These are phyloP conservation scores for Quiscalus mexicanus DNA, from an alignment of 2,113 vertebrate species.

Conservation along the genomic window DNA sequence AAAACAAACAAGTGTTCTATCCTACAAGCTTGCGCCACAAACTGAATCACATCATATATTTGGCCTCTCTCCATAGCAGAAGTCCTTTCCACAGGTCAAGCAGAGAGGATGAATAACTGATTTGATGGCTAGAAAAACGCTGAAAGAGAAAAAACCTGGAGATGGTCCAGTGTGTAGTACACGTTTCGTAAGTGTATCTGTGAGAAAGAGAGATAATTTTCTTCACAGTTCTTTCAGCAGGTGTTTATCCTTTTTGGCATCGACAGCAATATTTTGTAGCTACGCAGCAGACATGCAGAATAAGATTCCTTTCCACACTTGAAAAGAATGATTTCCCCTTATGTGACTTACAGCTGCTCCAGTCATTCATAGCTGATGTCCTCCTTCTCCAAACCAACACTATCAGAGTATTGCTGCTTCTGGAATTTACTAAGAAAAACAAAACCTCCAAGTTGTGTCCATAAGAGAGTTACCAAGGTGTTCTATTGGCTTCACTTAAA, in stretches of 20 bases:
- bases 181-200: neutral
- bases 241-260: slow-evolving; percentile 57
- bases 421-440: slow-evolving; percentile 28
- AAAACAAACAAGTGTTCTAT: neutral
- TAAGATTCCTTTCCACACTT: slow-evolving; percentile 40
- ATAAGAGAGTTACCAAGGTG: neutral
- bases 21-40: neutral
- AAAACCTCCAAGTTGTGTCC: slow-evolving; percentile 41
- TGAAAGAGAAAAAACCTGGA: slow-evolving; percentile 50
- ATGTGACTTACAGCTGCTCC: slow-evolving; percentile 61
- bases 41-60: neutral
- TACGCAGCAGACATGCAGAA: slow-evolving; percentile 48
- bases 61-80: slow-evolving; percentile 47
- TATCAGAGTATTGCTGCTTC: slow-evolving; percentile 43
- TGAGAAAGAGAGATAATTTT: slow-evolving; percentile 49
- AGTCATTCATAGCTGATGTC: slow-evolving; percentile 63
- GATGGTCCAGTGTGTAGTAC: neutral
- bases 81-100: slow-evolving; percentile 53
- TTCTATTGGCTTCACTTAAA: slow-evolving; percentile 17
- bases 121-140: slow-evolving; percentile 15
- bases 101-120: slow-evolving; percentile 37
- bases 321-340: slow-evolving; percentile 67
- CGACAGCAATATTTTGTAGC: slow-evolving; percentile 64
- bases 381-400: slow-evolving; percentile 9
- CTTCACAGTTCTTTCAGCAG: slow-evolving; percentile 51